Conservation (phyloP, 2,888 invertebrate genomes). For the Tetranychus piercei region DNA sequence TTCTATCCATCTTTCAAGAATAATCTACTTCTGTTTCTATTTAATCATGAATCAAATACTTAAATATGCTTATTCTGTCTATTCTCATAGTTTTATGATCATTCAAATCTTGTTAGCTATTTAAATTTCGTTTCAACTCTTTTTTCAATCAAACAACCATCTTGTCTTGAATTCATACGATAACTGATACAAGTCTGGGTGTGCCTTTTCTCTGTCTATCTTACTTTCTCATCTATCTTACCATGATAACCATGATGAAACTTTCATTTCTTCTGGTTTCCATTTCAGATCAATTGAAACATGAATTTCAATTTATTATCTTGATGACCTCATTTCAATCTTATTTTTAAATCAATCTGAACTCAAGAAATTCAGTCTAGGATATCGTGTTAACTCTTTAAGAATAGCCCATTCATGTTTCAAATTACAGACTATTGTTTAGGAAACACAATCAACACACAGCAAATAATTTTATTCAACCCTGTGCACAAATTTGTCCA, state of each 20-base stretch:
- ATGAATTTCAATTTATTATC: neutral
- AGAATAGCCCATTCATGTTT: too few relatives aligned
- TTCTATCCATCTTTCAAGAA: neutral
- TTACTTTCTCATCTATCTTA: neutral
- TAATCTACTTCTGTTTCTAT: too few relatives aligned
- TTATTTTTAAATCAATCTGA: neutral
- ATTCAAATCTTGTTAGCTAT: too few relatives aligned
- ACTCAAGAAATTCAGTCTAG: neutral
- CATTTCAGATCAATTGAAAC: neutral
- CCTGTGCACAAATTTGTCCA: too few relatives aligned
- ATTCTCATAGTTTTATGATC: too few relatives aligned
- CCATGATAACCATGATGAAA: neutral
- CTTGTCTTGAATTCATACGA: neutral
- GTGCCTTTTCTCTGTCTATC: slow-evolving; percentile 3
- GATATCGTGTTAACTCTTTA: neutral
- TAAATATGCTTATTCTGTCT: too few relatives aligned
- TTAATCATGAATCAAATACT: too few relatives aligned
- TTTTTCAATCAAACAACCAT: too few relatives aligned
- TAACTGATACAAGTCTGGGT: neutral
- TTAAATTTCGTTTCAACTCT: too few relatives aligned
- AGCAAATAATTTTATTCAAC: too few relatives aligned
- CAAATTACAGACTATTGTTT: too few relatives aligned
- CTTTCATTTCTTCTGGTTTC: neutral
- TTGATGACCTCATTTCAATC: neutral
- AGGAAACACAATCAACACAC: too few relatives aligned